Evolutionary conservation across 2,113 vertebrate genomes (phyloP), one percentile per base, ranked within the genome.

Genomic region (Carettochelys insculpta): DNA sequence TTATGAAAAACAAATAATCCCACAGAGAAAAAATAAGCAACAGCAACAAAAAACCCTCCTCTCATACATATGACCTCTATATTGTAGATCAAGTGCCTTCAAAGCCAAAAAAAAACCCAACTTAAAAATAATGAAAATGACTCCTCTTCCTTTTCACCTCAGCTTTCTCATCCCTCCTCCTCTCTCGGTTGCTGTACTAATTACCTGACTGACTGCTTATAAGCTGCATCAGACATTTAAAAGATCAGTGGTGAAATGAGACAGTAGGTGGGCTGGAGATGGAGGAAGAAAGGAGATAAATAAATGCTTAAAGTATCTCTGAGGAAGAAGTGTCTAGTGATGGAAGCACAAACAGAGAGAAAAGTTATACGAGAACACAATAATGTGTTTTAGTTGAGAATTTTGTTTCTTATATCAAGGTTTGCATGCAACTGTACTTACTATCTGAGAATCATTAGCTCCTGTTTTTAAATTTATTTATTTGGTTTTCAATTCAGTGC

Each of bases 131-230:
- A 85, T 41, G 68, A 1, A 90, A 92, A 92, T 77, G 6, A 11
- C 58, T 78, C 48, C 82, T 82, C 86, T 93, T 92, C 90, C 71
- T 87, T n/a, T 38, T 38, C n/a, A 68, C n/a, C n/a, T 68, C 61
- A 68, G 19, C 61, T 68, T 12, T 77, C 77, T 58, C 75, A 83
- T 45, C 31, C 25, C 82, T 14, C 5, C 51, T 85, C 77, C 56
- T 80, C 88, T 95, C 86, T 71, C 41, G 95, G 85, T 71, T 76
- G 54, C 90, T 78, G 58, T 76, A 89, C 96, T 97, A 95, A 97
- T 97, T 96, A 95, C 88, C 78, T 93, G 85, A 90, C 87, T 96
- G 91, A 93, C 85, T 95, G 91, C 96, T 96, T 94, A 90, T 68
- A 38, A 22, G 61, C 54, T 86, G 94, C 92, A 92, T 95, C 88